phyloP scores from a whole-genome alignment of 2,888 invertebrate genomes.

The Patella pellucida region DNA sequence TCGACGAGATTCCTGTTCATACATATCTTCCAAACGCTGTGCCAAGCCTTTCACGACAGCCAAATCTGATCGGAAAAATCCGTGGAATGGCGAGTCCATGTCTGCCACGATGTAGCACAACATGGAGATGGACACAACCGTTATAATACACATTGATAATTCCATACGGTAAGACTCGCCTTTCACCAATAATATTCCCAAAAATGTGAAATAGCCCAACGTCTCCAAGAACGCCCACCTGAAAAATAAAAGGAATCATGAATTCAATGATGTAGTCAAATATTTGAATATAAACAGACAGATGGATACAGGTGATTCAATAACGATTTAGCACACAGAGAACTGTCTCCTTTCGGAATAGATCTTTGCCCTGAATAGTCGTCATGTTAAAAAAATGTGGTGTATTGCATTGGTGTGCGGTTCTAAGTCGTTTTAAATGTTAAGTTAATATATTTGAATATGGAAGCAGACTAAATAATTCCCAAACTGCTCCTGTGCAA shows the following conservation, averaged over 20 bases:
- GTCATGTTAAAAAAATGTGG: no score
- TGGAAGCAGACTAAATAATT: no score
- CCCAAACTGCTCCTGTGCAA: no score
- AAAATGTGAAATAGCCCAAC: conserved; percentile 51
- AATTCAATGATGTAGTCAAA: no score
- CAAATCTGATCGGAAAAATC: conserved; percentile 40
- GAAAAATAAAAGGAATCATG: background rate
- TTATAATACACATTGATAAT: conserved; percentile 51
- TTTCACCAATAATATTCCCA: conserved; percentile 47
- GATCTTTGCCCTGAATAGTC: no score
- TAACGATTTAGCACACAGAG: no score
- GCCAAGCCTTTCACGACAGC: background rate
- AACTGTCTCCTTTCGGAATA: no score
- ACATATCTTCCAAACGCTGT: background rate
- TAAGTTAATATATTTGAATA: no score
- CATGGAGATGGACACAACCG: conserved; percentile 52
- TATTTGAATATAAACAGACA: no score
- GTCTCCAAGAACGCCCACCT: conserved; percentile 54
- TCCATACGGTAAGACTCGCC: conserved; percentile 46
- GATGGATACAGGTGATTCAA: no score
- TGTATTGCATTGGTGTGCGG: no score
- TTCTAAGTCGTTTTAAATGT: no score
- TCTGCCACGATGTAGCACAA: conserved; percentile 50
- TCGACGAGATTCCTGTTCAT: background rate
- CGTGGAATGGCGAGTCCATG: conserved; percentile 44